A percentile compares a stretch with the other conserved stretches of the same genome.
Evolutionary conservation across 2,113 vertebrate species (phyloP).

Genomic region (Prochilodus magdalenae): DNA sequence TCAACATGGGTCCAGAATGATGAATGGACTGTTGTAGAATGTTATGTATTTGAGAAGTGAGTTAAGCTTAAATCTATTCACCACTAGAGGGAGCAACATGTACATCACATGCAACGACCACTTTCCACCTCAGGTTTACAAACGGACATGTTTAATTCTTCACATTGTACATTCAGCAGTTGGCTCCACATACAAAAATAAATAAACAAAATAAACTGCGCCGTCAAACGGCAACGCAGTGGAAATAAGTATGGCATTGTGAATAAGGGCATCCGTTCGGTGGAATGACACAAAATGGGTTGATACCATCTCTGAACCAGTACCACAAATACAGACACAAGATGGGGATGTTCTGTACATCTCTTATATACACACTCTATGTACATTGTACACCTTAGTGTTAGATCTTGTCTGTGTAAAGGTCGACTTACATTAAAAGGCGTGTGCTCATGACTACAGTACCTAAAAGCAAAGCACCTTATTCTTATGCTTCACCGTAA

Average conservation of each 20-base stretch:
- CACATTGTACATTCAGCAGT: slow-evolving; percentile 36
- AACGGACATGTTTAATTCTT: slow-evolving; percentile 44
- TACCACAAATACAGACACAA: slow-evolving; percentile 5
- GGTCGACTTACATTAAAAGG: not conserved
- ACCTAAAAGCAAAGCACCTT: slow-evolving; percentile 22
- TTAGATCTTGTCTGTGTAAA: not conserved
- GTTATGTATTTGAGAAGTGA: not conserved
- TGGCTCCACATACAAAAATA: slow-evolving; percentile 42
- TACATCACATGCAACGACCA: not conserved
- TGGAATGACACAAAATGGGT: slow-evolving; percentile 51
- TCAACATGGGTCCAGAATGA: too few relatives aligned
- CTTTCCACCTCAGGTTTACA: slow-evolving; percentile 9
- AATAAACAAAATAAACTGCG: slow-evolving; percentile 14
- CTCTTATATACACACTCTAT: not conserved
- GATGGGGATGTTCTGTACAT: slow-evolving; percentile 4
- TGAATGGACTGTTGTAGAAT: too few relatives aligned
- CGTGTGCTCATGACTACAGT: slow-evolving; percentile 23
- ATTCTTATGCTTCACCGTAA: slow-evolving; percentile 5
- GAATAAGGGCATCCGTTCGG: slow-evolving; percentile 19
- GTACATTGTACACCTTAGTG: not conserved
- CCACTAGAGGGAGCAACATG: slow-evolving; percentile 42
- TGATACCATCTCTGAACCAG: slow-evolving; percentile 29
- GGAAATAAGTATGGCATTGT: not conserved
- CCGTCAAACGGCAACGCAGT: not conserved
- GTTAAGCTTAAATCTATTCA: not conserved